Evolutionary conservation across 2,888 invertebrate species (phyloP), one percentile per base, ranked within the genome.

Genomic region (Ariolimax columbianus): DNA sequence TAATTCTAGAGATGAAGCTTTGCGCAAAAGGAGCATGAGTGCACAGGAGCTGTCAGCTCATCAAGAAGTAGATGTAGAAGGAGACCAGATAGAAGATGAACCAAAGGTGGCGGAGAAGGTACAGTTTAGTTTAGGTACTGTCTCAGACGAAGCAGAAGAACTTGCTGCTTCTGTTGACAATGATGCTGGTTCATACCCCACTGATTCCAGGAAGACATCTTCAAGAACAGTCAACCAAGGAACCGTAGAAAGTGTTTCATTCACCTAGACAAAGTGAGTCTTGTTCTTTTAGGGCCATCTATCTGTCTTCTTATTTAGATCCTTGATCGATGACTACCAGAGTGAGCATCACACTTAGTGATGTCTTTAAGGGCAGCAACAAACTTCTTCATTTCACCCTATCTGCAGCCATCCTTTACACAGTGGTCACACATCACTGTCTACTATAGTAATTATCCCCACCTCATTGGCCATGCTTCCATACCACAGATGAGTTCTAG

Each of bases 11-110:
- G 73, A 79, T 47, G 79, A 66, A 59, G 26, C 80, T 40, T 38
- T 30, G 14, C 77, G 59, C 55, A 51, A 19, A 63, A 66, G 79
- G 23, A 36, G 79, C 23, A 33, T 84, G 63, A 84, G 84, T 59
- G 78, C 78, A 17, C 79, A 72, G 23, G 84, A 84, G 30, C n/a
- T 83, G 19, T 36, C 68, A 11, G 14, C 38, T 19, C 51, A n/a
- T 26, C 14, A 68, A 23, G 59, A 78, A 40, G 23, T 63, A 17
- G 63, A 63, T 40, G 30, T 55, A 19, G 40, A 81, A 14, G 36
- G 36, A 17, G 40, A 70, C 26, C 14, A n/a, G 7, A n/a, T n/a
- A 14, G 23, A 40, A 14, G 75, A 55, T 19, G 73, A 55, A 30
- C 72, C 55, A 23, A 40, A 73, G 11, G n/a, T 19, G 6, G 36